phyloP scores from a whole-genome alignment of 2,797 vertebrate genomes.

The Thunnus albacares region DNA sequence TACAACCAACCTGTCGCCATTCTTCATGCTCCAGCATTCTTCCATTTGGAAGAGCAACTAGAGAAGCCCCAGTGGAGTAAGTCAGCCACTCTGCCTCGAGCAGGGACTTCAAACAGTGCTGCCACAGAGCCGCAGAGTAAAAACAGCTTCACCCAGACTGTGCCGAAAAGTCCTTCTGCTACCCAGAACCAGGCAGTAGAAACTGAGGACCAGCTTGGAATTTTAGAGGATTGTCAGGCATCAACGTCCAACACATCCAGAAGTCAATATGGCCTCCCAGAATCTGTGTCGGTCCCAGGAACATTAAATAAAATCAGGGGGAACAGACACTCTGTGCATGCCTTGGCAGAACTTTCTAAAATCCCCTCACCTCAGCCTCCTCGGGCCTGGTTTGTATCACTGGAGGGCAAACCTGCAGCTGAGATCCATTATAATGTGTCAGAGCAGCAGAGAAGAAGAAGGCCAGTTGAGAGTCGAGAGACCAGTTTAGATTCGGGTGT shows the following conservation, averaged over 20 bases:
- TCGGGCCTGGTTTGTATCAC: constrained; percentile 95
- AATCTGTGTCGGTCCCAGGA: constrained; percentile 92
- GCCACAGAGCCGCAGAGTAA: constrained; percentile 79
- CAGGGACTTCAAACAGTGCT: constrained; percentile 78
- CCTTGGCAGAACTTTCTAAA: constrained; percentile 86
- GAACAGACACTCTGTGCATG: constrained; percentile 87
- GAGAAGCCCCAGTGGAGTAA: constrained; percentile 74
- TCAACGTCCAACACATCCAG: constrained; percentile 78
- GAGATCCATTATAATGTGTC: constrained; percentile 91
- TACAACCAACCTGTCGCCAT: constrained; percentile 91
- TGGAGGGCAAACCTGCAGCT: constrained; percentile 93
- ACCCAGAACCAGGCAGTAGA: constrained; percentile 74
- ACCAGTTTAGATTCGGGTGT: constrained; percentile 94
- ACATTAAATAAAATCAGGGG: constrained; percentile 88
- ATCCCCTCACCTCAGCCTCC: constrained; percentile 88
- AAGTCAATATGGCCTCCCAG: constrained; percentile 85
- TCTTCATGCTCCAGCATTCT: constrained; percentile 88
- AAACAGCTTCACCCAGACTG: constrained; percentile 84
- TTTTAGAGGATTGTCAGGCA: constrained; percentile 72
- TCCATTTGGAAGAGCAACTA: constrained; percentile 86
- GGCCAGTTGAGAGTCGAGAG: constrained; percentile 87
- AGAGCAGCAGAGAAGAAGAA: constrained; percentile 89
- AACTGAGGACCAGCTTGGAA: constrained; percentile 74
- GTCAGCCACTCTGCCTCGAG: constrained; percentile 90
- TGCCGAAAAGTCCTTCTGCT: constrained; percentile 79